Evolutionary conservation across 2,113 vertebrate genomes (phyloP).

Genomic region (Crotalus tigris): DNA sequence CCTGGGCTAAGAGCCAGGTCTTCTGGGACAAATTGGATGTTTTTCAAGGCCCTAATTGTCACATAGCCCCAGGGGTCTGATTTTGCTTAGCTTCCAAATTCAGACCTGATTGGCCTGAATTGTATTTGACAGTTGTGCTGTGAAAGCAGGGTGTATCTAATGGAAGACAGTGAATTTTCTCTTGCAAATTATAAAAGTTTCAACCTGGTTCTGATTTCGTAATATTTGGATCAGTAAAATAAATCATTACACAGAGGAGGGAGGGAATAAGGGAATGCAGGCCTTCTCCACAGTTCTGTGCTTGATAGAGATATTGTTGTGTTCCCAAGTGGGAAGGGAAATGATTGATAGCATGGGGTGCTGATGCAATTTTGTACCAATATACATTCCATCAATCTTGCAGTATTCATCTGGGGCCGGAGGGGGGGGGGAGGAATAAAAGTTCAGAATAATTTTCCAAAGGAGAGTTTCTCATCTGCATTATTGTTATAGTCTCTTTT

Average conservation of each 20-base stretch:
- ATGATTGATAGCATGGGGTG: slow-evolving; percentile 59
- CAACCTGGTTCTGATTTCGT: slow-evolving; percentile 50
- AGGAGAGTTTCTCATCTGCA: slow-evolving; percentile 51
- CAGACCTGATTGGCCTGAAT: background rate
- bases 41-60: background rate
- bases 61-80: background rate
- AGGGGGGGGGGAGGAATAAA: slow-evolving; percentile 48
- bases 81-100: background rate
- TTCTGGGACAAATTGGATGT: background rate
- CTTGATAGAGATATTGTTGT: slow-evolving; percentile 30
- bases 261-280: background rate
- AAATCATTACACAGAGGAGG: background rate
- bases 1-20: background rate
- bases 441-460: slow-evolving; percentile 61
- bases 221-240: slow-evolving; percentile 42
- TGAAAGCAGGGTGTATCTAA: background rate
- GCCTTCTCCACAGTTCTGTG: slow-evolving; percentile 42
- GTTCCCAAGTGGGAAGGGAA: slow-evolving; percentile 15
- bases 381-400: slow-evolving; percentile 53
- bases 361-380: slow-evolving; percentile 65
- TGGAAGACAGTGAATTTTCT: background rate
- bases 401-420: slow-evolving; percentile 13
- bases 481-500: slow-evolving; percentile 61
- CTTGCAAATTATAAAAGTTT: slow-evolving; percentile 37
- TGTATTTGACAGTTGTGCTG: background rate